A percentile compares a stretch with the other conserved stretches of the same genome.
phyloP scores from a whole-genome alignment of 2,888 invertebrate genomes.

The Lathronympha strigana region DNA sequence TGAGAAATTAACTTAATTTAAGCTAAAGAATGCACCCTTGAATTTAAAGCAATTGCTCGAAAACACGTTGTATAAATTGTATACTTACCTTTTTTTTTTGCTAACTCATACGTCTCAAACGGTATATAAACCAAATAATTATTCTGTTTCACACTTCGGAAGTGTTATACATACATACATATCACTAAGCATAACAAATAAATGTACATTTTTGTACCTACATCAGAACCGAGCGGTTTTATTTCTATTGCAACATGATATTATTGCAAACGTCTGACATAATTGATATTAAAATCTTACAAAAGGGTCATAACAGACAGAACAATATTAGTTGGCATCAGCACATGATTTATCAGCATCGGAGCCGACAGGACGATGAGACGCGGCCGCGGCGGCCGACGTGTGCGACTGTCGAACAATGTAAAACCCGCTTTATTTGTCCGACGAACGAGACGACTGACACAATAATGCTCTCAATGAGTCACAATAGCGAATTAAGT shows the following conservation, averaged over 20 bases:
- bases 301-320: not conserved
- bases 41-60: no score
- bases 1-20: no score
- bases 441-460: conserved; percentile 61
- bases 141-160: no score
- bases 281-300: not conserved
- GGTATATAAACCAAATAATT: no score
- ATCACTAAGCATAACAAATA: no score
- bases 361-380: conserved; percentile 11
- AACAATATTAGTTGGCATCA: conserved; percentile 16
- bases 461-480: conserved; percentile 77
- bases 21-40: no score
- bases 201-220: no score
- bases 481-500: conserved; percentile 83
- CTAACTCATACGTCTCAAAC: no score
- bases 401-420: conserved; percentile 39
- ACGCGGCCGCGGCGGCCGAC: conserved; percentile 16
- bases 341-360: conserved; percentile 16
- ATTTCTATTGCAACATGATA: not conserved
- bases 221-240: not conserved
- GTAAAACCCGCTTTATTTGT: conserved; percentile 58
- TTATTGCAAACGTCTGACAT: not conserved
- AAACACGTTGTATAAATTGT: no score
- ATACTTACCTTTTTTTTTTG: no score
- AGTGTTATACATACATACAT: no score